Evolutionary conservation across 2,888 invertebrate genomes (phyloP), one percentile per base, ranked within the genome.

Genomic region (Meteorus cinctellus): DNA sequence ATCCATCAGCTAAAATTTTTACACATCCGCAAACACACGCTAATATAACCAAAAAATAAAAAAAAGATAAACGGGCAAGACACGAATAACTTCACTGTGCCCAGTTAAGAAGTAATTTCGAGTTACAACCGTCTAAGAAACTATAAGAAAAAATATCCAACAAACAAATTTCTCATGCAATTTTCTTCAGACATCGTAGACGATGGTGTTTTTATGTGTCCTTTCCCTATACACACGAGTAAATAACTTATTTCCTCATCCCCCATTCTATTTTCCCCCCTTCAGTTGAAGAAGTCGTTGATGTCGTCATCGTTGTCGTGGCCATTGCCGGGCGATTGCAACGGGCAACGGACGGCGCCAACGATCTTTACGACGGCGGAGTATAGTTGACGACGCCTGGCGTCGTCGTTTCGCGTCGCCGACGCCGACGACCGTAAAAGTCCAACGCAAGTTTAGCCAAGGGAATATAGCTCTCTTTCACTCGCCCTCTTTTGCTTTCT

Each of bases 311-410:
- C n/a, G 48, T 48, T n/a, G 55, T 55, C n/a, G 55, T 19, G 55
- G 19, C n/a, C 55, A 19, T 55, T 55, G 55, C 19, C 19, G 55
- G 8, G 55, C 63, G 63, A 72, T 72, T 72, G 72, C 63, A 60
- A 63, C 41, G 74, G 65, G 65, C 63, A 34, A 41, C 68, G 72
- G 68, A 69, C 74, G 87, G 87, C 87, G 87, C 88, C 86, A 85
- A 84, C 79, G 81, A 85, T 85, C 84, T 88, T 88, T 88, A 87
- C 85, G 87, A 86, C 83, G 82, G 81, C 78, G 78, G 75, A 77
- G 76, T 41, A 41, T 41, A 74, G 80, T 75, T 76, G 76, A 77
- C 74, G 71, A 74, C 76, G 79, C 76, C 76, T 62, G 77, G 77
- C 77, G 75, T 76, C 76, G 80, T 77, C 76, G 74, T 76, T 77